Conservation (phyloP, 2,888 invertebrate genomes). For the Macrophya annulata region DNA sequence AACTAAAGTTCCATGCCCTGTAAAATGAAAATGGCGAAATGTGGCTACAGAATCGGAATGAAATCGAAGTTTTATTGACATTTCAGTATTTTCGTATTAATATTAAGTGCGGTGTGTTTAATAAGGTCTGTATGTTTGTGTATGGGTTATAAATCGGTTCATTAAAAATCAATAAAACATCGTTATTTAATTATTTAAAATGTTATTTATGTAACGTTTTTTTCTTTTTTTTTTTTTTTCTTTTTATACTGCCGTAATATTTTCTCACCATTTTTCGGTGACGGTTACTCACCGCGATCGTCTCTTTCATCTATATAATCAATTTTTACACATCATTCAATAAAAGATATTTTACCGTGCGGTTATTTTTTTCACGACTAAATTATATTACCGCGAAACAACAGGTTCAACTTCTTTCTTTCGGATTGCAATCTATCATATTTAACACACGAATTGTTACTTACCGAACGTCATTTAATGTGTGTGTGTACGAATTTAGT, state of each 20-base stretch:
- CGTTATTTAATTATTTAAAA: not conserved
- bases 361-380: not conserved
- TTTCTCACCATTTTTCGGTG: slow-evolving; percentile 49
- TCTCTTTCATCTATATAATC: not conserved
- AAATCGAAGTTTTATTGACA: slow-evolving; percentile 48
- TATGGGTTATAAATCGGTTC: not conserved
- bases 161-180: not conserved
- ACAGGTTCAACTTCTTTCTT: not conserved
- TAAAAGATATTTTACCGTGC: not conserved
- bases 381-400: not conserved
- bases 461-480: slow-evolving; percentile 12
- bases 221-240: not conserved
- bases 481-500: not conserved
- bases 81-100: slow-evolving; percentile 31
- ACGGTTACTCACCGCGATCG: slow-evolving; percentile 41
- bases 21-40: slow-evolving; percentile 43
- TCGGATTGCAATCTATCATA: no score
- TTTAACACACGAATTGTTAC: not conserved
- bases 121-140: not conserved
- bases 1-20: not conserved
- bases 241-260: not conserved
- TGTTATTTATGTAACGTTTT: slow-evolving; percentile 46
- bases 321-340: not conserved
- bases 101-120: not conserved
- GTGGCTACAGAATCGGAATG: slow-evolving; percentile 30